Base-by-base conservation (phyloP, 2,888 invertebrate species). In the Octodonta nipae region DNA sequence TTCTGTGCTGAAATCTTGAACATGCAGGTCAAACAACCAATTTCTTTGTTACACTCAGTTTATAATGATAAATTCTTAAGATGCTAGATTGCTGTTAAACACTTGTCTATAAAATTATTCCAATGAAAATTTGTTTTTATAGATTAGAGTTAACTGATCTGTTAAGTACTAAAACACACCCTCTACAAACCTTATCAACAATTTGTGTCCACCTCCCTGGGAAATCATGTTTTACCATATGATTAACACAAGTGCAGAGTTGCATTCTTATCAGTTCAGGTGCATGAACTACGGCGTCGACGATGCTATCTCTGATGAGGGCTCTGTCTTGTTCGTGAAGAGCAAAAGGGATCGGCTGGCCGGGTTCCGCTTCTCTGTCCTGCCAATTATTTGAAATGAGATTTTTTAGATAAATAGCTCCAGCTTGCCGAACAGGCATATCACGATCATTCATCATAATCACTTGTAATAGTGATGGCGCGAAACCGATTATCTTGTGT, bases 321-420 rank as follows among this genome's bases (percentile, higher is more conserved):
- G 82, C 82, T 47, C 91, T 75, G 64, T 98, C 98, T 58, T 95
- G 92, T 62, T 98, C 96, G 51, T 95, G 93, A 50, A 96, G 78
- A 44, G 75, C 78, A 64, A 89, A 95, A 12, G 80, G 78, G 35
- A 77, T 65, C 3, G 78, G 75, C 42, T 78, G 78, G 6, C 78
- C 78, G 4, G 51, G 44, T 44, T 82, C 79, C 1, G 68, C 65
- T 50, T 87, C 85, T 45, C 78, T 75, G 46, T 87, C 86, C 41
- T 78, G 78, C 96, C 96, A 98, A 61, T 77, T 83, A 50, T 77
- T 75, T 15, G 76, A 78, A 34, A 96, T 70, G 56, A 91, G 70
- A 66, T 96, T 98, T 66, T 98, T 98, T 44, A 98, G 67, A 65
- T 93, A 98, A 46, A 98, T 87, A 22, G 85, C 95, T 49, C 89